These are phyloP conservation scores for Caerostris darwini DNA, from an alignment of 1,140 invertebrate species.

Conservation along the genomic window DNA sequence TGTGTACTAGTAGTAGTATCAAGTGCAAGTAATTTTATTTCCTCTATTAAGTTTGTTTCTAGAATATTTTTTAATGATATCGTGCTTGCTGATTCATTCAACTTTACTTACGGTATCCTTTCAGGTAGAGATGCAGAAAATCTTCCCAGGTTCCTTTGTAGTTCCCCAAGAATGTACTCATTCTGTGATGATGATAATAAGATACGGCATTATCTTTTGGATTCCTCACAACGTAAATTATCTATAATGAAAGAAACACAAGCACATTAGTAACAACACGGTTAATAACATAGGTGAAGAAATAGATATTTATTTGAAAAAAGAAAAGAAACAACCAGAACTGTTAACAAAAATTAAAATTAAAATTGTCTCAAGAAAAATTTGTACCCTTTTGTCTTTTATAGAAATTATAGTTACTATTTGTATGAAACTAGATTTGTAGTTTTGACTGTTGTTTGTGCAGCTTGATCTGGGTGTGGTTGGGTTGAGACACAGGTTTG, in stretches of 20 bases:
- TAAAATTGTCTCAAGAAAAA: too few species aligned
- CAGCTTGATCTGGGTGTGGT: too few species aligned
- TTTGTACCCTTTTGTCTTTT: too few species aligned
- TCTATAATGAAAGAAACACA: slow-evolving; percentile 83
- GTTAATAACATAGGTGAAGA: not conserved
- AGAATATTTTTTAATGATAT: too few species aligned
- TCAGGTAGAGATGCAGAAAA: slow-evolving; percentile 80
- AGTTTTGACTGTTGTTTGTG: too few species aligned
- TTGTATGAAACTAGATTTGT: too few species aligned
- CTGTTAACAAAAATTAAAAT: not conserved
- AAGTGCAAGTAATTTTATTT: too few species aligned
- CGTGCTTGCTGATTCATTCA: too few species aligned
- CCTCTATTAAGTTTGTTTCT: too few species aligned
- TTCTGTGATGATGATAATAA: slow-evolving; percentile 91
- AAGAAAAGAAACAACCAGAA: not conserved
- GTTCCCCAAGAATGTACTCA: slow-evolving; percentile 81
- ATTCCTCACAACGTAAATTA: slow-evolving; percentile 95
- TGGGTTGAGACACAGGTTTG: too few species aligned
- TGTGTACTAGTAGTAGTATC: too few species aligned
- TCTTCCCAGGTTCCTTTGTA: slow-evolving; percentile 80
- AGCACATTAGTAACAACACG: not conserved
- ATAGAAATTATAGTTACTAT: too few species aligned
- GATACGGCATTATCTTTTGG: slow-evolving; percentile 97
- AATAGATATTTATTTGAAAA: not conserved
- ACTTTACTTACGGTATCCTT: slow-evolving; percentile 79